phyloP scores from a whole-genome alignment of 2,113 vertebrate genomes.

The Uria aalge region DNA sequence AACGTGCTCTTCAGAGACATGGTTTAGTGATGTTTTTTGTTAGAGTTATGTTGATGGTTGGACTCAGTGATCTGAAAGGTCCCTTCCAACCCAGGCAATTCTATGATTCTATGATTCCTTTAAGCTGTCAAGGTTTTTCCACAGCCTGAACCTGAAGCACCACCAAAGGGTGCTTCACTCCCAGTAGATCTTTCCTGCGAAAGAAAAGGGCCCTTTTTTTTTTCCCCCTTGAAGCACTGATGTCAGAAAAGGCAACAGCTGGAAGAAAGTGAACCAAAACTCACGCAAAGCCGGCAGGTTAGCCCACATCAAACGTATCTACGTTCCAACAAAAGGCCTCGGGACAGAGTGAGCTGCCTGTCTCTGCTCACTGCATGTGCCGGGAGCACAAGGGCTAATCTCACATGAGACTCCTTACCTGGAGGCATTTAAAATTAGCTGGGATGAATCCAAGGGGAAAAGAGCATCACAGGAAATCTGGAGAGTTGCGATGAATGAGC shows the following conservation, averaged over 20 bases:
- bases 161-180: not conserved
- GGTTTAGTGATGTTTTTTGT: not conserved
- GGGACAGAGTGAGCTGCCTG: not conserved
- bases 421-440: not conserved
- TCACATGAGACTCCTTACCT: not conserved
- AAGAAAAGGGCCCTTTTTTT: not conserved
- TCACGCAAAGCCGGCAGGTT: not conserved
- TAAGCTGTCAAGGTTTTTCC: not conserved
- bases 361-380: not conserved
- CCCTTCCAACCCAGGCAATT: not conserved
- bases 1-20: not conserved
- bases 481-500: not conserved
- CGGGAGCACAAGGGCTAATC: not conserved
- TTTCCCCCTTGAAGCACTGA: not conserved
- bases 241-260: not conserved
- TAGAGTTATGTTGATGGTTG: not conserved
- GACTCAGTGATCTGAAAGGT: not conserved
- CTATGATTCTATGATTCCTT: not conserved
- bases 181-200: not conserved
- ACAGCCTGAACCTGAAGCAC: not conserved
- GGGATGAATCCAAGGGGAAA: not conserved
- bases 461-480: not conserved
- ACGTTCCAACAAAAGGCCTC: not conserved
- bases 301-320: accelerated
- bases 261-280: not conserved